Conservation (phyloP, 1,140 invertebrate genomes). For the Drosophila melanogaster region DNA sequence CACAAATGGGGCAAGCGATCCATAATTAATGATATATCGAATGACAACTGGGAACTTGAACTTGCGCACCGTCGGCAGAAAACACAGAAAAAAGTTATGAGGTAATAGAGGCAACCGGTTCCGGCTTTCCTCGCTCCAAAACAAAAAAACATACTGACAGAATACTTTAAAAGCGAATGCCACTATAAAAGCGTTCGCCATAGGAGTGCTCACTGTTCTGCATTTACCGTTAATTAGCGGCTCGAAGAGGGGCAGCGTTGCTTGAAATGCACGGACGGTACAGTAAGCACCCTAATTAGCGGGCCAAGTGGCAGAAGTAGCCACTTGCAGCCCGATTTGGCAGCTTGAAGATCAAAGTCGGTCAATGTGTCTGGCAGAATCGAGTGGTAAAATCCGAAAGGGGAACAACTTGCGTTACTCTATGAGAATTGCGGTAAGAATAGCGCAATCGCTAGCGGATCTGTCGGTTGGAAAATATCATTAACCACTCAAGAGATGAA, state of each 20-base stretch:
- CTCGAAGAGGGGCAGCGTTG: conserved; percentile 26
- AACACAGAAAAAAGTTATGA: conserved; percentile 15
- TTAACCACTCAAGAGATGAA: conserved; percentile 10
- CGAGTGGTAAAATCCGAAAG: conserved; percentile 4
- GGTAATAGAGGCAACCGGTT: conserved; percentile 52
- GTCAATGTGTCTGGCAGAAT: conserved; percentile 34
- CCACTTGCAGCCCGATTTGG: conserved; percentile 28
- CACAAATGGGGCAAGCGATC: conserved; percentile 52
- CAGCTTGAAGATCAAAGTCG: conserved; percentile 23
- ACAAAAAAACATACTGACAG: conserved; percentile 25
- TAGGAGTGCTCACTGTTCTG: conserved; percentile 41
- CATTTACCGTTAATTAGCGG: conserved; percentile 67
- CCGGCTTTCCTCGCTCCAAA: conserved; percentile 31
- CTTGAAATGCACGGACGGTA: conserved; percentile 30
- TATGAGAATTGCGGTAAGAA: conserved; percentile 11
- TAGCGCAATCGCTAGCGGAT: conserved; percentile 14
- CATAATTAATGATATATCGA: conserved; percentile 24
- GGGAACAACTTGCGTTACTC: conserved; percentile 11
- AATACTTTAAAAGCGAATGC: conserved; percentile 53
- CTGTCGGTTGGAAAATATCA: conserved; percentile 4
- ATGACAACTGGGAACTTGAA: conserved; percentile 45
- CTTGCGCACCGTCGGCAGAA: neutral
- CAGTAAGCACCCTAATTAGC: conserved; percentile 56
- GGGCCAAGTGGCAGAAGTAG: conserved; percentile 13
- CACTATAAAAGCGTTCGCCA: conserved; percentile 39